Base-by-base conservation (phyloP, 2,113 vertebrate species). In the Spilogale gracilis region DNA sequence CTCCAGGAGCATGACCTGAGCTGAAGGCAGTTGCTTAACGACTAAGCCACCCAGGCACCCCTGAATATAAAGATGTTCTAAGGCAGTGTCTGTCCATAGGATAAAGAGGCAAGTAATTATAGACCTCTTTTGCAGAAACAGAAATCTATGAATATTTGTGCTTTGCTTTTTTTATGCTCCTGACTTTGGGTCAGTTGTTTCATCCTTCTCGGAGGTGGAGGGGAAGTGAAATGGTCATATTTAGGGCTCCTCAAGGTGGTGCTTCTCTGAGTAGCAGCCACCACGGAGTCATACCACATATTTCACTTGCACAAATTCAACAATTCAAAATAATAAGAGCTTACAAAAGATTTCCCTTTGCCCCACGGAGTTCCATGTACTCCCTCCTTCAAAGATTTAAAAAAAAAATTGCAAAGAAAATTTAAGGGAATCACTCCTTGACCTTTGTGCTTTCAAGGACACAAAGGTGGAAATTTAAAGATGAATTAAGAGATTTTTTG, bases 291-390 rank as follows among this genome's bases (percentile, higher is more conserved):
- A 20, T 18, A 52, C 9, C 10, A 25, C 4, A 32, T 13, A 18
- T 60, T 60, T 48, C 11, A 11, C 60, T 63, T 27, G 2, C 5
- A 45, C 43, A 73, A 1, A 82, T 61, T 63, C 60, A 48, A 9
- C 25, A 30, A 1, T 69, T 92, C 18, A 12, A 50, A 63, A 69
- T 23, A 60, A 43, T 30, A 56, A 65, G 38, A 45, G 32, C 50
- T 94, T 74, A 88, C 32, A 63, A 38, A 92, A 23, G 6, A 27
- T 45, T 10, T 30, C 52, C 9, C 9, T 81, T 67, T 90, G n/a
- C 7, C 54, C 43, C 0, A 0, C 8, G 4, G 16, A 16, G 38
- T 10, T 80, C 38, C 16, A 25, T 3, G 3, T 60, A 54, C 16
- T 9, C 32, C 0, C 1, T 63, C 82, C 25, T 9, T 56, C 38